Conservation (phyloP, 2,888 invertebrate genomes). For the Limnephilus rhombicus region DNA sequence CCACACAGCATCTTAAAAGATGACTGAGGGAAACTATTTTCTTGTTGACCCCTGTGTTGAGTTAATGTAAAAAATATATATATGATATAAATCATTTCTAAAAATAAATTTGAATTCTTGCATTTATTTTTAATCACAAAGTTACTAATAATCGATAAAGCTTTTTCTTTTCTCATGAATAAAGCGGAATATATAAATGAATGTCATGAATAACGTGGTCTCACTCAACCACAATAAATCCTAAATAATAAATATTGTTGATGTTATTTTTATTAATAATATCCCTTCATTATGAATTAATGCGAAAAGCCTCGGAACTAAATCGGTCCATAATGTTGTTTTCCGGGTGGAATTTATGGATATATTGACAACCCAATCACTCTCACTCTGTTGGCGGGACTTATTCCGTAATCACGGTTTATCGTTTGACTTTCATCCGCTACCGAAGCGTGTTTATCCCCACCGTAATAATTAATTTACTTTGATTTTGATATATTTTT, state of each 20-base stretch:
- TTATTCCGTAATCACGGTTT: not conserved
- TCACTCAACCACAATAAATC: not conserved
- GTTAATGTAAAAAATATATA: no score
- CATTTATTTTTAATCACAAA: no score
- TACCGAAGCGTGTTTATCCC: not conserved
- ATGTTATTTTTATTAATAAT: not conserved
- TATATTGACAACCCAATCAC: not conserved
- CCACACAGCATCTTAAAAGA: no score
- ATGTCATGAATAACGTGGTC: not conserved
- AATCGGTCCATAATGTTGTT: not conserved
- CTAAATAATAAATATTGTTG: not conserved
- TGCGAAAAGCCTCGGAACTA: not conserved
- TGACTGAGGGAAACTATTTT: no score
- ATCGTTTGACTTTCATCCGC: not conserved
- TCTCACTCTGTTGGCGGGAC: not conserved
- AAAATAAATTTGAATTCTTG: no score
- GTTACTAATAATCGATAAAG: no score
- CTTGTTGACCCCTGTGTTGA: no score
- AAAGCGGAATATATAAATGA: no score
- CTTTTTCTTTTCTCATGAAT: no score
- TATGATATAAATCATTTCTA: no score
- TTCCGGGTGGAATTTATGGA: not conserved
- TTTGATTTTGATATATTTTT: no score
- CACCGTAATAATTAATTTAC: not conserved
- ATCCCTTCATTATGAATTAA: not conserved